Evolutionary conservation across 2,888 invertebrate species (phyloP), one percentile per base, ranked within the genome.

Genomic region (Oconnorella tubifera): DNA sequence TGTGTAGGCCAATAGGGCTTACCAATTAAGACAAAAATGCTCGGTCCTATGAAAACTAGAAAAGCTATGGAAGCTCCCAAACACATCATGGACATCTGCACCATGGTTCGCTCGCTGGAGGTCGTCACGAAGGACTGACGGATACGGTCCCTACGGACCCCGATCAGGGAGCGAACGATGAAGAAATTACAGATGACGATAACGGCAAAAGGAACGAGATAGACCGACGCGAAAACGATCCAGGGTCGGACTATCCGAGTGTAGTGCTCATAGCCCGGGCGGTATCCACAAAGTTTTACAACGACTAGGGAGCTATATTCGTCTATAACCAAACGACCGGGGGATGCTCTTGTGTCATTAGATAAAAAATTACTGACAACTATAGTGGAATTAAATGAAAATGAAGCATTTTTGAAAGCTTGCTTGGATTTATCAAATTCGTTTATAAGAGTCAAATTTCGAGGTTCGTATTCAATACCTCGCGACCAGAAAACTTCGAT

Each of bases 401-500:
- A n/a, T n/a, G n/a, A n/a, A n/a, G n/a, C n/a, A n/a, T n/a, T n/a
- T n/a, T n/a, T n/a, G n/a, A n/a, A n/a, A n/a, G n/a, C n/a, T n/a
- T n/a, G n/a, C n/a, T n/a, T n/a, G n/a, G n/a, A n/a, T n/a, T n/a
- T n/a, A n/a, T n/a, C n/a, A n/a, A n/a, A n/a, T n/a, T n/a, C n/a
- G n/a, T n/a, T n/a, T n/a, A n/a, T n/a, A n/a, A n/a, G n/a, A 6
- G 53, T 51, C 10, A 51, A 23, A 25, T 51, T 51, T 23, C 53
- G 14, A 4, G 25, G 6, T 53, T 55, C n/a, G 62, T 73, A 71
- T 1, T 68, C 60, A 1, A 62, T 56, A n/a, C 70, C 70, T 3
- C 76, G 70, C 0, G 74, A 76, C 75, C 76, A 76, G 56, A 77
- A 69, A n/a, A 77, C 74, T 64, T 77, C 76, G 31, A 73, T 53